Evolutionary conservation across 2,888 invertebrate species (phyloP).

Genomic region (Noctua comes): DNA sequence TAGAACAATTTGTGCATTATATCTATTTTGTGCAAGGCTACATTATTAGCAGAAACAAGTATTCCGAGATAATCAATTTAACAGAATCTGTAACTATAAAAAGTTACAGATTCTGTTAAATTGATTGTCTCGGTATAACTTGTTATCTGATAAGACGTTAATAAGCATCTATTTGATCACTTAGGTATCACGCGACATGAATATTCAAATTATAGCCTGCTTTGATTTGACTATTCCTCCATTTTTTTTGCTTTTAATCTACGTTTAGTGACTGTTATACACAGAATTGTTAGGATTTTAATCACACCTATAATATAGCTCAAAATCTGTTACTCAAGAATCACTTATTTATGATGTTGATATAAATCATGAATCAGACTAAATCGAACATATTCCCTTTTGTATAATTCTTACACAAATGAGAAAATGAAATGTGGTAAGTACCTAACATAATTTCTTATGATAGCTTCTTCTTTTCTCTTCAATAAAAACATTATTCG

Average conservation of each 20-base stretch:
- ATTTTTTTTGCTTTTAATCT: neutral
- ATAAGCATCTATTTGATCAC: neutral
- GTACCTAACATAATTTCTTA: neutral
- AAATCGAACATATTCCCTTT: neutral
- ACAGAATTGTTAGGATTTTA: neutral
- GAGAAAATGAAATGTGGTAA: neutral
- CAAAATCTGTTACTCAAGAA: neutral
- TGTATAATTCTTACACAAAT: neutral
- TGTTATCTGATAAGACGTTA: neutral
- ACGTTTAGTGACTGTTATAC: neutral
- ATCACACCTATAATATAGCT: neutral
- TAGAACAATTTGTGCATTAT: constrained; percentile 3
- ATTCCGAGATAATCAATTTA: too few relatives aligned
- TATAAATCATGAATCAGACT: neutral
- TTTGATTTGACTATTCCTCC: neutral
- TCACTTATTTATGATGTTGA: neutral
- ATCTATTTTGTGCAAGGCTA: neutral
- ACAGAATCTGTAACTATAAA: too few relatives aligned
- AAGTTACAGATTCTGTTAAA: neutral
- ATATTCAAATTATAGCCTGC: neutral
- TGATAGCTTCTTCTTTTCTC: neutral
- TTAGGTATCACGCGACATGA: neutral
- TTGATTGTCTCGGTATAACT: too few relatives aligned
- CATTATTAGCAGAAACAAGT: neutral
- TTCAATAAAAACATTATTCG: neutral